Percentiles rank a stretch among this genome's conserved stretches.
These are phyloP conservation scores for Pseudococcus longispinus DNA, from an alignment of 2,888 invertebrate genomes.

Conservation along the genomic window DNA sequence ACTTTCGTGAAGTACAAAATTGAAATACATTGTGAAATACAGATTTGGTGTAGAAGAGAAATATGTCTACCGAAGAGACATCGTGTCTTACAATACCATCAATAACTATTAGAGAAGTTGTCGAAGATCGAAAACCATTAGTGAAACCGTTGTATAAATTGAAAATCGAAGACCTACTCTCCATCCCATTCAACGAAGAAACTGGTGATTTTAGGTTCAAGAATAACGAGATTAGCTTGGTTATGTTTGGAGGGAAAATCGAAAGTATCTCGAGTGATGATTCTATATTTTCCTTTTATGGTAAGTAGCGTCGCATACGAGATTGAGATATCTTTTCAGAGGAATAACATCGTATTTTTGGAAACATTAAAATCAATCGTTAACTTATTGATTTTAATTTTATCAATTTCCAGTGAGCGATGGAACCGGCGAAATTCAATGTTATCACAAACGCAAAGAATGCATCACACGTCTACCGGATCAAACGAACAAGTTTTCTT, in stretches of 20 bases:
- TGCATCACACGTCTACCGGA: background rate
- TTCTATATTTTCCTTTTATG: constrained; percentile 19
- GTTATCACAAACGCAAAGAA: constrained; percentile 32
- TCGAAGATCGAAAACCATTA: background rate
- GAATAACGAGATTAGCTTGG: background rate
- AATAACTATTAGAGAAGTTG: background rate
- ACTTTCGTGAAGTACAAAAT: too few species aligned
- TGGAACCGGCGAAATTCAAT: background rate
- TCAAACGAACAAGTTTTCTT: background rate
- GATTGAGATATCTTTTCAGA: background rate
- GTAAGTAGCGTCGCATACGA: background rate
- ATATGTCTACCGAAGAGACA: background rate
- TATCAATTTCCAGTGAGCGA: constrained; percentile 10
- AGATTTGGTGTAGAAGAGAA: too few species aligned
- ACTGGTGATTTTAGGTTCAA: constrained; percentile 16
- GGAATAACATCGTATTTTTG: too few species aligned
- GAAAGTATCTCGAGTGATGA: constrained; percentile 36
- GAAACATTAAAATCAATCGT: background rate
- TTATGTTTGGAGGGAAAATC: constrained; percentile 49
- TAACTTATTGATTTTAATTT: background rate
- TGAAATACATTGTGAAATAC: too few species aligned
- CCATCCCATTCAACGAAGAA: background rate
- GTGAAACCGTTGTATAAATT: constrained; percentile 44
- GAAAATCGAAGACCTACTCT: constrained; percentile 31
- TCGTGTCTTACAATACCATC: background rate